phyloP scores from a whole-genome alignment of 2,888 invertebrate species.

The Diarsia dahlii region DNA sequence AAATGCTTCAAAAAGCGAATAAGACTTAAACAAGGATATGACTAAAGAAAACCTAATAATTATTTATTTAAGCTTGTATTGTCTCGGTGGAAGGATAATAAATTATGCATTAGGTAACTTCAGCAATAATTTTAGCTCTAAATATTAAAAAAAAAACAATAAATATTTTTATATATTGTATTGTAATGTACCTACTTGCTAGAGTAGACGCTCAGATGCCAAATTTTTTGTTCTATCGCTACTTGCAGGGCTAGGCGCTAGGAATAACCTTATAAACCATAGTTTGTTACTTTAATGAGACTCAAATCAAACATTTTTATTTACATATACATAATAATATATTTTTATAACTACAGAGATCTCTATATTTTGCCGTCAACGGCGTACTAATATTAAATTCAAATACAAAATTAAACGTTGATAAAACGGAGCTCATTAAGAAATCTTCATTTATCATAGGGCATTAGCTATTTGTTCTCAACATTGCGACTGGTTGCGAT shows the following conservation, averaged over 20 bases:
- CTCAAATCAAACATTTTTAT: too few species aligned
- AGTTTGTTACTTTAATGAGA: too few species aligned
- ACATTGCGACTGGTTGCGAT: constrained; percentile 22
- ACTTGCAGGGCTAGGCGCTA: too few species aligned
- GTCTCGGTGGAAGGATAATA: not conserved
- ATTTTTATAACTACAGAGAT: too few species aligned
- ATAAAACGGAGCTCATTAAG: not conserved
- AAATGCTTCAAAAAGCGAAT: not conserved
- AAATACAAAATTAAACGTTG: not conserved
- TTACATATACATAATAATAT: too few species aligned
- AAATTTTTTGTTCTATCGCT: too few species aligned
- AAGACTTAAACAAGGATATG: not conserved
- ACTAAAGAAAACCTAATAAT: not conserved
- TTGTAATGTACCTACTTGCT: too few species aligned
- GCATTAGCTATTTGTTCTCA: not conserved
- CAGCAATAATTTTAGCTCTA: not conserved
- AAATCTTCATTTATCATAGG: constrained; percentile 17
- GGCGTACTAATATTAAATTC: not conserved
- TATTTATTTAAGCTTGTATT: not conserved
- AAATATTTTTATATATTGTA: too few species aligned
- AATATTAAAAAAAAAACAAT: too few species aligned
- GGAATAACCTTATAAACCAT: too few species aligned
- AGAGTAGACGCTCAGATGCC: too few species aligned
- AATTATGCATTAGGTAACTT: not conserved
- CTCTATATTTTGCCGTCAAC: not conserved